These are phyloP conservation scores for Anadara kagoshimensis DNA, from an alignment of 1,140 invertebrate species.

Conservation along the genomic window DNA sequence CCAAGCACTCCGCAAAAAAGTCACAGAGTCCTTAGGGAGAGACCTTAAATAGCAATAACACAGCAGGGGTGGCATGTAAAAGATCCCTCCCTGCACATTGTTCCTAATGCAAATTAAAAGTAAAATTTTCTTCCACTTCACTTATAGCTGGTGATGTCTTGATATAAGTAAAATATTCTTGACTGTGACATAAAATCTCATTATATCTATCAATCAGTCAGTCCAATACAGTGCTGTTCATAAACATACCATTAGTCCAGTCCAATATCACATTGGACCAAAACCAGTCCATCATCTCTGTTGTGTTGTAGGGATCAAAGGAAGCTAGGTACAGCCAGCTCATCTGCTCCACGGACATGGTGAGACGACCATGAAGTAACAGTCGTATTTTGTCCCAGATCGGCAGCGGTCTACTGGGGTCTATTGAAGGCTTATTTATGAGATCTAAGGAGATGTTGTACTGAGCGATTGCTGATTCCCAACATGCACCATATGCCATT, in stretches of 20 bases:
- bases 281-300: constrained; percentile 97
- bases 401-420: constrained; percentile 93
- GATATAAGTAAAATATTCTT: too few species aligned
- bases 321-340: constrained; percentile 93
- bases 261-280: constrained; percentile 95
- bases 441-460: constrained; percentile 88
- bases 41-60: too few species aligned
- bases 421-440: constrained; percentile 90
- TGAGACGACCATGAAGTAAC: constrained; percentile 93
- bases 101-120: too few species aligned
- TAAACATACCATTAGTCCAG: constrained; percentile 90
- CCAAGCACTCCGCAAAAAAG: too few species aligned
- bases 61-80: too few species aligned
- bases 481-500: constrained; percentile 97
- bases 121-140: too few species aligned
- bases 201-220: too few species aligned
- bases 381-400: constrained; percentile 98
- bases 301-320: constrained; percentile 98
- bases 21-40: too few species aligned
- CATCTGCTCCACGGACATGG: constrained; percentile 90
- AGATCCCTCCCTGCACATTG: too few species aligned
- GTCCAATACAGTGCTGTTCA: too few species aligned
- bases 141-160: too few species aligned
- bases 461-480: constrained; percentile 98
- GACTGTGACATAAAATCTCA: too few species aligned